Evolutionary conservation across 1,140 invertebrate genomes (phyloP).

Genomic region (Halyomorpha halys): DNA sequence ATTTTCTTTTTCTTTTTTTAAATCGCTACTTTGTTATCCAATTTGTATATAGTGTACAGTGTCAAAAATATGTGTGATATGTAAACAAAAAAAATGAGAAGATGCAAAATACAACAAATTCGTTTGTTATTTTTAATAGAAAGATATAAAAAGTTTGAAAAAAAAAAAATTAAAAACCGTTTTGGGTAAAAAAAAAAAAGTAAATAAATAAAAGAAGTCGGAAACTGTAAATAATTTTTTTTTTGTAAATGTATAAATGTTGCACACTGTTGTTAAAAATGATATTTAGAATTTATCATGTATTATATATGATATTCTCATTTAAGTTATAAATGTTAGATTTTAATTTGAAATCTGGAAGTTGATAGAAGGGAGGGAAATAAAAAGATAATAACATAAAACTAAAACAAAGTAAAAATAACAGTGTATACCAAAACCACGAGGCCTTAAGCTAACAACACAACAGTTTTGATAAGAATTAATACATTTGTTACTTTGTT

Average conservation of each 20-base stretch:
- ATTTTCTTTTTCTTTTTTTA: neutral
- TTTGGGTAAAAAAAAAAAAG: too few relatives aligned
- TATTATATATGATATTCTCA: slow-evolving; percentile 16
- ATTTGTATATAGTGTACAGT: slow-evolving; percentile 17
- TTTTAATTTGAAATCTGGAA: neutral
- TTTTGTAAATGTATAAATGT: slow-evolving; percentile 15
- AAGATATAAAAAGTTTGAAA: neutral
- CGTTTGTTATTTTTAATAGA: slow-evolving; percentile 8
- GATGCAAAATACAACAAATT: neutral
- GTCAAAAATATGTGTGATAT: slow-evolving; percentile 12
- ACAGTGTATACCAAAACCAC: slow-evolving; percentile 9
- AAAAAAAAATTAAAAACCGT: too few relatives aligned
- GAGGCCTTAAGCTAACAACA: slow-evolving; percentile 9
- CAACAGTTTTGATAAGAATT: too few relatives aligned
- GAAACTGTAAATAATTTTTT: neutral
- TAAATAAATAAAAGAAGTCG: too few relatives aligned
- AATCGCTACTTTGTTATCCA: neutral
- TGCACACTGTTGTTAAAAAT: slow-evolving; percentile 15
- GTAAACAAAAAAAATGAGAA: slow-evolving; percentile 12
- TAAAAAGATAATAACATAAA: too few relatives aligned
- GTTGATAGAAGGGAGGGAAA: neutral
- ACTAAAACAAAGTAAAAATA: neutral
- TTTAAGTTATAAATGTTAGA: slow-evolving; percentile 14
- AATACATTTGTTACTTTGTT: too few relatives aligned
- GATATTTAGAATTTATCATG: slow-evolving; percentile 13